phyloP scores from a whole-genome alignment of 2,113 vertebrate genomes.

The Tachuris rubrigastra region DNA sequence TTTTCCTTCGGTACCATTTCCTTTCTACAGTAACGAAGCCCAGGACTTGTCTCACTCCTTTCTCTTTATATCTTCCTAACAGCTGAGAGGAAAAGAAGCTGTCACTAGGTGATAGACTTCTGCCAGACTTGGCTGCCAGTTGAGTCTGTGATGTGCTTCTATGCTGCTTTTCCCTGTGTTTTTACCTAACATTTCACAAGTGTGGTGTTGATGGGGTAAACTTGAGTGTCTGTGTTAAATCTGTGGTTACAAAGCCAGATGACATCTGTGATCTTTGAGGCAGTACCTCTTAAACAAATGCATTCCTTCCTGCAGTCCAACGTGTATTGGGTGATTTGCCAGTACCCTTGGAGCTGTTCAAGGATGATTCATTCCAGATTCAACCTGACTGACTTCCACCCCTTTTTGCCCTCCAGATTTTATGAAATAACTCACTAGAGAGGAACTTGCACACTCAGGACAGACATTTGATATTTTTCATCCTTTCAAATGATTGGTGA shows the following conservation, averaged over 20 bases:
- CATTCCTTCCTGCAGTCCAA: background rate
- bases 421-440: background rate
- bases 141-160: background rate
- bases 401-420: background rate
- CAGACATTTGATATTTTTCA: background rate
- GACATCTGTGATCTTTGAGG: background rate
- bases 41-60: background rate
- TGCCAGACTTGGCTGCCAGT: slow-evolving; percentile 13
- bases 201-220: background rate
- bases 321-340: background rate
- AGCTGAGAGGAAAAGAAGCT: slow-evolving; percentile 5
- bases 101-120: slow-evolving; percentile 43
- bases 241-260: background rate
- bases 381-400: background rate
- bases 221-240: background rate
- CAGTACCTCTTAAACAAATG: background rate
- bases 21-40: background rate
- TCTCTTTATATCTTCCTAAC: background rate
- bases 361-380: background rate
- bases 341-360: background rate
- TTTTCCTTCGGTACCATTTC: background rate
- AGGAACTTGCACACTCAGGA: background rate
- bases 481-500: background rate
- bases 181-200: background rate
- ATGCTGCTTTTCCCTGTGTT: background rate